Evolutionary conservation across 2,888 invertebrate genomes (phyloP), one percentile per base, ranked within the genome.

Genomic region (Alviniconcha strummeri): DNA sequence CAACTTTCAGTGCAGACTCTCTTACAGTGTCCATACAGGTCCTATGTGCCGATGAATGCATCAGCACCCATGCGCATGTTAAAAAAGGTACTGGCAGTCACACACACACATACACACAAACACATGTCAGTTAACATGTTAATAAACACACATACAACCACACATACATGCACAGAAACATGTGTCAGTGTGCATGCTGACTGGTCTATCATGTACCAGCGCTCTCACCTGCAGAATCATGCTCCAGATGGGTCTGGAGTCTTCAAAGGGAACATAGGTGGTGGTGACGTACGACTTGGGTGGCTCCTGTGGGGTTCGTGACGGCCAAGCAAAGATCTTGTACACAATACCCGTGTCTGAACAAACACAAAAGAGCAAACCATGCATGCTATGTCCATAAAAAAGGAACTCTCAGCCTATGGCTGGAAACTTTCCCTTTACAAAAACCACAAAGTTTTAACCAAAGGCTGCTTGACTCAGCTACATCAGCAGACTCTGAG

Each of bases 311-410:
- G 79, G 79, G 8, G 84, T 82, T 5, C 84, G 52, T 2, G 85
- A 83, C 64, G 88, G 87, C 85, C 87, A 86, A 13, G 86, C 86
- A 76, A 85, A 88, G 76, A 90, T 89, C 82, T 90, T 90, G 81
- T 89, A 90, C n/a, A 90, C 87, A 52, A 88, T 80, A 9, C 90
- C 90, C 64, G 84, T 85, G 84, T 90, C 90, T 90, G 87, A 19
- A 88, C 84, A 75, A 19, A 52, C 2, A 36, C 36, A 6, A 52
- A 52, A 11, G 15, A 9, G 13, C 19, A 52, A 72, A 72, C 52
- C 8, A 52, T 52, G 36, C 36, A 36, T 36, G 36, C 36, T 36
- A 36, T 36, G 36, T 36, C 36, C 36, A 36, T 36, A 36, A 36
- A 36, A 36, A 36, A 36, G 3, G 3, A 36, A 36, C 36, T 36